Evolutionary conservation across 2,113 vertebrate genomes (phyloP), one percentile per base, ranked within the genome.

Genomic region (Crotalus tigris): DNA sequence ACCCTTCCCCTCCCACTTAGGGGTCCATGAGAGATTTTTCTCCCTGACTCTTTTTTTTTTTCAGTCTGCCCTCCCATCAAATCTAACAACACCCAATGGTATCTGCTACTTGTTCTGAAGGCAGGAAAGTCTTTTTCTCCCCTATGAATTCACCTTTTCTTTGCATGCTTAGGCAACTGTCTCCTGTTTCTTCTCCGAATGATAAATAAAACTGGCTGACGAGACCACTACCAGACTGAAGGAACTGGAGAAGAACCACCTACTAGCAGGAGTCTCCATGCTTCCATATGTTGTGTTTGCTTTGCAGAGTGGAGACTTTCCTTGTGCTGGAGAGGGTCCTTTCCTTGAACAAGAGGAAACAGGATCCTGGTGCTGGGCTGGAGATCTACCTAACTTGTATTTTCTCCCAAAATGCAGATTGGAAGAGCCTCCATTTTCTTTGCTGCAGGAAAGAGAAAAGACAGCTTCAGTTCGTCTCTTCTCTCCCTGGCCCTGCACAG

Each of bases 391-490:
- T 13, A 5, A 46, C 85, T 49, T 24, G 61, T 10, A 0, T 75
- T 93, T 29, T 46, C 10, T 57, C 33, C n/a, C 57, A 33, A 51
- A 39, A 39, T 81, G 61, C 90, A 19, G 19, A 8, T 15, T 86
- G 93, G 91, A 90, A 59, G 3, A 59, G 7, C 81, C 90, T 94
- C 15, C 24, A 19, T 59, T 33, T 91, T 85, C 94, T 90, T 92
- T 90, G 95, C 46, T 92, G 69, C 94, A 88, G 91, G 58, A 81
- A 64, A 92, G 92, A 94, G 95, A 95, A 95, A 3, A 29, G 95
- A 90, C 93, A 91, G 94, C 69, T 94, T 58, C 61, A 13, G 61
- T 69, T n/a, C 13, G 93, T 95, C 93, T 89, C 92, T 46, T 91
- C 24, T 24, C 59, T 4, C 61, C 61, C 61, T 6, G 1, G 61